Base-by-base conservation (phyloP, 2,113 vertebrate genomes). In the Larimichthys crocea region DNA sequence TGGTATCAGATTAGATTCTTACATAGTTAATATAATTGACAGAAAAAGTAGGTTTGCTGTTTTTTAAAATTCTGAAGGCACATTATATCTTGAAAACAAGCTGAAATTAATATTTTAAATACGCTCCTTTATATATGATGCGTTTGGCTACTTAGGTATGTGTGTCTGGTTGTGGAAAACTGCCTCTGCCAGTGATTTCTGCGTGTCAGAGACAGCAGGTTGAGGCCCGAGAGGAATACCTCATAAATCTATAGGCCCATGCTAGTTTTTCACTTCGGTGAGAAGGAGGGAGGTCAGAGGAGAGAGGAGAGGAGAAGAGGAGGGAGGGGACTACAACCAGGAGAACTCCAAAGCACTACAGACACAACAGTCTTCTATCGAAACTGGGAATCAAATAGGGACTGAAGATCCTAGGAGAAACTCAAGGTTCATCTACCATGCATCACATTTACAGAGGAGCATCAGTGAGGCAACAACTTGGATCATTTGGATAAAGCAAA, bases 261-360 rank as follows among this genome's bases (percentile, higher is more conserved):
- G 88, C 80, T 60, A 89, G 83, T 75, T 89, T 92, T 72, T 80
- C 95, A 95, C 94, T 64, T 57, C 35, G 49, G 86, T 92, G 93
- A 72, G 85, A 91, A 92, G 87, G 84, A 86, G 80, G 76, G 63
- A 77, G 82, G 85, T 78, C 44, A 24, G 74, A 40, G 68, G 57
- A 73, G 74, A 24, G 74, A 40, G 68, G 57, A 73, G 74, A 35
- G 35, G 31, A 35, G 59, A 19, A 31, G 31, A 14, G 52, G 17
- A 31, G 35, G 53, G 42, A 70, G 71, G 67, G 69, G 50, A 52
- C 19, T 11, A 12, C 15, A 52, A 73, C 64, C 76, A 68, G 46
- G 20, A 64, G 52, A 70, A 57, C 57, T 40, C 74, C 67, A 79
- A 66, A 46, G 80, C n/a, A 60, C 66, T 40, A 56, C 48, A 72